Conservation (phyloP, 2,797 vertebrate species). For the Cyclura pinguis region DNA sequence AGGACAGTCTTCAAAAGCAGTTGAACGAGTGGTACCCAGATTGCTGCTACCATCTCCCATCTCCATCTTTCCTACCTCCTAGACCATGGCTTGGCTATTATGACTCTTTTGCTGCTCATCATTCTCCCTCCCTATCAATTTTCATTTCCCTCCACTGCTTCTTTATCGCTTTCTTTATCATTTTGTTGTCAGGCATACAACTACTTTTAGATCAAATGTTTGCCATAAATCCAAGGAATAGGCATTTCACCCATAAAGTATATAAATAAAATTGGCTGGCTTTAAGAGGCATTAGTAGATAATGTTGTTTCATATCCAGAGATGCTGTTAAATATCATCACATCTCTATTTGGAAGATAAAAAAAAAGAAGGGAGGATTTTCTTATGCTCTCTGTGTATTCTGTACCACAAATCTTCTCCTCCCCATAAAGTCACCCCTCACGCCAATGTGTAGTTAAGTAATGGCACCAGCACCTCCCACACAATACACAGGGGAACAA, state of each 20-base stretch:
- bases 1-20: slow-evolving; percentile 40
- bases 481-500: background rate
- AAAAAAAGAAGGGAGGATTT: slow-evolving; percentile 60
- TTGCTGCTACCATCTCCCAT: slow-evolving; percentile 60
- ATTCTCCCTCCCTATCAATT: slow-evolving; percentile 77
- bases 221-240: slow-evolving; percentile 78
- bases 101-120: slow-evolving; percentile 76
- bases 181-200: slow-evolving; percentile 81
- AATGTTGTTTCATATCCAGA: slow-evolving; percentile 76
- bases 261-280: slow-evolving; percentile 76
- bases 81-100: slow-evolving; percentile 73
- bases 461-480: background rate
- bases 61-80: slow-evolving; percentile 64
- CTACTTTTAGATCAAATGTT: slow-evolving; percentile 80
- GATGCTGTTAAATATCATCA: slow-evolving; percentile 69
- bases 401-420: background rate
- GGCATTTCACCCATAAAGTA: slow-evolving; percentile 73
- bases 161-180: slow-evolving; percentile 82
- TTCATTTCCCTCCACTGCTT: slow-evolving; percentile 79
- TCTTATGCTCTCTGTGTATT: slow-evolving; percentile 47
- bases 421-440: background rate
- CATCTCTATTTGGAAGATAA: slow-evolving; percentile 63
- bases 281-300: slow-evolving; percentile 77
- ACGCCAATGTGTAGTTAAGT: background rate
- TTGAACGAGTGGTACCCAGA: slow-evolving; percentile 67